Conservation (phyloP, 1,140 invertebrate species). For the Solen grandis region DNA sequence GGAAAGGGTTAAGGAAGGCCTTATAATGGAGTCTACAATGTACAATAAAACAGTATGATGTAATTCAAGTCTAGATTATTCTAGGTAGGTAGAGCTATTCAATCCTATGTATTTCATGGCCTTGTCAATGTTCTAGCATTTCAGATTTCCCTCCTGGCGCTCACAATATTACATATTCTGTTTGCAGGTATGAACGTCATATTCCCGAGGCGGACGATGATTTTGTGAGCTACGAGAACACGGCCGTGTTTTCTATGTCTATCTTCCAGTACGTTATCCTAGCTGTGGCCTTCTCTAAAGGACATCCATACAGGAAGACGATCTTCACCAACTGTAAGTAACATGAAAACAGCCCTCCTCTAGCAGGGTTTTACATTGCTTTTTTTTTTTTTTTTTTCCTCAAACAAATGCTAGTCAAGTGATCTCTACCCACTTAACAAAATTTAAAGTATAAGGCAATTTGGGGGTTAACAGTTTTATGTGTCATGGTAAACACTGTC, state of each 20-base stretch:
- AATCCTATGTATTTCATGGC: too few relatives aligned
- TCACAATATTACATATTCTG: too few relatives aligned
- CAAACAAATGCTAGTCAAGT: not conserved
- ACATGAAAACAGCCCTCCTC: not conserved
- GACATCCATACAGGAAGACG: slow-evolving; percentile 87
- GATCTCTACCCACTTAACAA: not conserved
- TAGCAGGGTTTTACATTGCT: not conserved
- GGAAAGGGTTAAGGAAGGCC: too few relatives aligned
- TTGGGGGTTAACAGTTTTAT: not conserved
- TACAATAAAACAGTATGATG: too few relatives aligned
- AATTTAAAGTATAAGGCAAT: not conserved
- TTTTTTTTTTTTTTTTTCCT: not conserved
- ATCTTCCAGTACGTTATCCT: slow-evolving; percentile 94
- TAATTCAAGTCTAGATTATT: too few relatives aligned
- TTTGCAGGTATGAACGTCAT: slow-evolving; percentile 76
- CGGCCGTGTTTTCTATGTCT: slow-evolving; percentile 89
- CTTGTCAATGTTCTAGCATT: too few relatives aligned
- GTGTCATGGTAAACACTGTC: not conserved
- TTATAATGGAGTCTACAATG: too few relatives aligned
- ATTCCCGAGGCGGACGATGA: slow-evolving; percentile 70
- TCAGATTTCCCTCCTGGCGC: too few relatives aligned
- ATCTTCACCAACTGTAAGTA: slow-evolving; percentile 79
- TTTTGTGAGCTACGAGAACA: slow-evolving; percentile 77
- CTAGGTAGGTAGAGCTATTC: too few relatives aligned
- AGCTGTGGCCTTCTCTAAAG: slow-evolving; percentile 93